Percentiles rank a stretch among this genome's conserved stretches.
phyloP scores from a whole-genome alignment of 2,888 invertebrate genomes.

The Lasioglossum oenotherae region DNA sequence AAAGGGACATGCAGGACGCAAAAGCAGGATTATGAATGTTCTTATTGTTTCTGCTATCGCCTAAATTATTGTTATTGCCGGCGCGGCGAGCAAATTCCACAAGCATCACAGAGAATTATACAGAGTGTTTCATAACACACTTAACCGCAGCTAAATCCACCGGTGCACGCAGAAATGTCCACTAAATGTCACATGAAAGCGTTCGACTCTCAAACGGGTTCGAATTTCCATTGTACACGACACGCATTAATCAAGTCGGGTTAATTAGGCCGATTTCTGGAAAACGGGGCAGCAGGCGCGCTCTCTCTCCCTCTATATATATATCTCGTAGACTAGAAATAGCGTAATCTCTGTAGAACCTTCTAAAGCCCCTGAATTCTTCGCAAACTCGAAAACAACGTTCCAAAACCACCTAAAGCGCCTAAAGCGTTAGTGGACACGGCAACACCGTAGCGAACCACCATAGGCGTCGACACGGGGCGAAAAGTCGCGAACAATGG shows the following conservation, averaged over 20 bases:
- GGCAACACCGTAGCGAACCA: background rate
- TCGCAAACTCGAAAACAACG: background rate
- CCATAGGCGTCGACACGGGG: background rate
- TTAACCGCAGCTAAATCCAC: constrained; percentile 1
- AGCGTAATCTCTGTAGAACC: background rate
- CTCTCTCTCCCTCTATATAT: no score
- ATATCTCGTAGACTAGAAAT: background rate
- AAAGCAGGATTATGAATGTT: background rate
- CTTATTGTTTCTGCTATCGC: background rate
- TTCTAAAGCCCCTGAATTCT: background rate
- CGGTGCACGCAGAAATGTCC: background rate
- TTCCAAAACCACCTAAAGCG: background rate
- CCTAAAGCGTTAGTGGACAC: background rate
- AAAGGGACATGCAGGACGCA: background rate
- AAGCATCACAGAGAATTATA: background rate
- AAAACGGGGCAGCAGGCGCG: background rate
- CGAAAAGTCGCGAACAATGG: background rate
- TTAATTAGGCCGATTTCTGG: background rate
- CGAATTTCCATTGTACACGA: background rate
- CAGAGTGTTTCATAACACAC: background rate
- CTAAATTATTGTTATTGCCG: background rate
- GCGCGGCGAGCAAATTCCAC: background rate
- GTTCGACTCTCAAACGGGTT: background rate
- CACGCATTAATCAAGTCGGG: background rate
- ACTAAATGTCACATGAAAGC: constrained; percentile 1